These are phyloP conservation scores for Lutraria rhynchaena DNA, from an alignment of 1,140 invertebrate genomes.

Conservation along the genomic window DNA sequence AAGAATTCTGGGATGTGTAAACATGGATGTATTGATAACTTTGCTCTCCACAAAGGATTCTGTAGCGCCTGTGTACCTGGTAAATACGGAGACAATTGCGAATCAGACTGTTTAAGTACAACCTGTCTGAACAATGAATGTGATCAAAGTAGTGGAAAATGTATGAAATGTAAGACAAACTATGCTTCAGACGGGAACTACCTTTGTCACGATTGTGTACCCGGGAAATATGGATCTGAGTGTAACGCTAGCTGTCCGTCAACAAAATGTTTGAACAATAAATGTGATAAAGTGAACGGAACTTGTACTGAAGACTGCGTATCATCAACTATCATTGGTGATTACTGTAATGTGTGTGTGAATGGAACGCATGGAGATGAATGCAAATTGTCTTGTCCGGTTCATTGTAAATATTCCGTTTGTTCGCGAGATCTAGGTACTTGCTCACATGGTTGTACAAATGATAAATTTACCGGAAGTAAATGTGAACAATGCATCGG, in stretches of 20 bases:
- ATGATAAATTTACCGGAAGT: background rate
- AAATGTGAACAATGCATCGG: conserved; percentile 1
- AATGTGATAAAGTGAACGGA: background rate
- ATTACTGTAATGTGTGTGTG: conserved; percentile 7
- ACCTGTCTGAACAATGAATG: background rate
- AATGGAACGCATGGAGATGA: background rate
- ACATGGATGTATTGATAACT: background rate
- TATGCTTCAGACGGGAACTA: background rate
- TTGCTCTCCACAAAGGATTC: background rate
- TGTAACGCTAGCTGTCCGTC: background rate
- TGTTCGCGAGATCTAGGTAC: background rate
- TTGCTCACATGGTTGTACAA: background rate
- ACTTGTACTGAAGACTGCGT: background rate
- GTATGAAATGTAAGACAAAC: background rate
- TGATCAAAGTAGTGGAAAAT: background rate
- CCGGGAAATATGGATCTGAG: conserved; percentile 4
- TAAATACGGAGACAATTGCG: background rate
- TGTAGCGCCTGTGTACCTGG: background rate
- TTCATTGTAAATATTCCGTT: background rate
- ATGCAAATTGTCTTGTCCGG: background rate
- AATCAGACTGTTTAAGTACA: background rate
- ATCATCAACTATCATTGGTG: background rate
- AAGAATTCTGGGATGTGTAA: background rate
- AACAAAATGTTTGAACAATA: background rate
- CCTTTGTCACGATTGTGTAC: background rate